These are phyloP conservation scores for Catharus fuscescens DNA, from an alignment of 2,113 vertebrate genomes.

Conservation along the genomic window DNA sequence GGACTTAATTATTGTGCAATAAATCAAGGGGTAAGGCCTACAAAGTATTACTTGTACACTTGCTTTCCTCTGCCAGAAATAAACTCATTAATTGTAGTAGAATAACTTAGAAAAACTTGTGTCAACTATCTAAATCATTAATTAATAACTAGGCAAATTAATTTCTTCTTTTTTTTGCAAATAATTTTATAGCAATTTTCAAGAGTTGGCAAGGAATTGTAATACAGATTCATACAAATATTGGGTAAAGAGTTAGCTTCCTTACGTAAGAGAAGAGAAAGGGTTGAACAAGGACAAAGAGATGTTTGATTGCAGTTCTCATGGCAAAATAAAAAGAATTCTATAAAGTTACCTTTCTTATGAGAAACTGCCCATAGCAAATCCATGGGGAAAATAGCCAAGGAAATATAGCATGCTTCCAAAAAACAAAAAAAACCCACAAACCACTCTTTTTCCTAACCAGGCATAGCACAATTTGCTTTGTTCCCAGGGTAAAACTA, in stretches of 20 bases:
- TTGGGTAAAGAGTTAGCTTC: not conserved
- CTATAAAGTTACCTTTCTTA: not conserved
- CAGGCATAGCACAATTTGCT: not conserved
- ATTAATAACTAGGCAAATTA: fast-evolving
- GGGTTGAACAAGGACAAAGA: not conserved
- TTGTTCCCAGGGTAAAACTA: not conserved
- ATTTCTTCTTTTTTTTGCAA: not conserved
- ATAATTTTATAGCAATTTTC: not conserved
- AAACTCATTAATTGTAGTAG: not conserved
- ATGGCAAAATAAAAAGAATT: not conserved
- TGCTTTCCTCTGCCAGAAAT: not conserved
- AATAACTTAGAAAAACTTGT: not conserved
- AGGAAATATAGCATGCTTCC: not conserved
- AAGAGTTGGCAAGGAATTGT: not conserved
- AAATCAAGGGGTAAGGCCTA: not conserved
- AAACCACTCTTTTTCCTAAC: not conserved
- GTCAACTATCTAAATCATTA: not conserved
- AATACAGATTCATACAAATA: not conserved
- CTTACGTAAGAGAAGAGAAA: not conserved
- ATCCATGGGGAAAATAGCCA: not conserved
- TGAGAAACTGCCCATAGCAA: not conserved
- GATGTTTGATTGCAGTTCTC: not conserved
- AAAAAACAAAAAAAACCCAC: not conserved
- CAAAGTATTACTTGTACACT: not conserved
- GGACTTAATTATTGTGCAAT: not conserved